These are phyloP conservation scores for Petromus typicus DNA, from an alignment of 2,113 vertebrate genomes.

Conservation along the genomic window DNA sequence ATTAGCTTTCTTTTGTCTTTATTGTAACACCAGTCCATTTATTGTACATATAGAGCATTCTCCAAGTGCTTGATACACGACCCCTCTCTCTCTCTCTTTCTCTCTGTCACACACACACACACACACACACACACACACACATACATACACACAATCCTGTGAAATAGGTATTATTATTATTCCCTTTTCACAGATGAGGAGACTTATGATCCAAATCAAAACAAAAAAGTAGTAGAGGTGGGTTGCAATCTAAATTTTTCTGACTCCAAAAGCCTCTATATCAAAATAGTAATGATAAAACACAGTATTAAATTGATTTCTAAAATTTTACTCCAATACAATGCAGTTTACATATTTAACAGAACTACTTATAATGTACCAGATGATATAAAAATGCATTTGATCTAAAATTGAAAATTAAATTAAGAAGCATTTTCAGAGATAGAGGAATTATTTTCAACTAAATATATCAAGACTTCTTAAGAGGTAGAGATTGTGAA, in stretches of 20 bases:
- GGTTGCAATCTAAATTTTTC: background rate
- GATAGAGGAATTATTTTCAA: slow-evolving; percentile 11
- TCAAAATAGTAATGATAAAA: slow-evolving; percentile 22
- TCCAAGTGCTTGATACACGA: background rate
- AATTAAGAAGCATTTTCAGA: background rate
- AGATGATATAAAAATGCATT: background rate
- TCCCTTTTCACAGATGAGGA: background rate
- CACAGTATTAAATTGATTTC: background rate
- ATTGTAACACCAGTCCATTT: background rate
- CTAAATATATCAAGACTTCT: background rate
- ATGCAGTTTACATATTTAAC: slow-evolving; percentile 31
- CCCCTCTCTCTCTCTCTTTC: too few species aligned
- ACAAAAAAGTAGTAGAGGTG: background rate
- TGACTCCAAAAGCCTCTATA: background rate
- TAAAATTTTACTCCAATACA: slow-evolving; percentile 39
- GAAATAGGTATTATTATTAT: background rate
- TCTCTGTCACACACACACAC: background rate
- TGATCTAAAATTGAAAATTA: background rate
- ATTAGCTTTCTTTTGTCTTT: background rate
- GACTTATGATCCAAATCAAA: background rate
- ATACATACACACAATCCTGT: background rate
- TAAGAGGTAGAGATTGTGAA: background rate
- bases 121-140: too few species aligned
- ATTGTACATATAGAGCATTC: background rate
- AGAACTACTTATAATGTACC: background rate